phyloP scores from a whole-genome alignment of 2,797 vertebrate species.

The Dipus sagitta region DNA sequence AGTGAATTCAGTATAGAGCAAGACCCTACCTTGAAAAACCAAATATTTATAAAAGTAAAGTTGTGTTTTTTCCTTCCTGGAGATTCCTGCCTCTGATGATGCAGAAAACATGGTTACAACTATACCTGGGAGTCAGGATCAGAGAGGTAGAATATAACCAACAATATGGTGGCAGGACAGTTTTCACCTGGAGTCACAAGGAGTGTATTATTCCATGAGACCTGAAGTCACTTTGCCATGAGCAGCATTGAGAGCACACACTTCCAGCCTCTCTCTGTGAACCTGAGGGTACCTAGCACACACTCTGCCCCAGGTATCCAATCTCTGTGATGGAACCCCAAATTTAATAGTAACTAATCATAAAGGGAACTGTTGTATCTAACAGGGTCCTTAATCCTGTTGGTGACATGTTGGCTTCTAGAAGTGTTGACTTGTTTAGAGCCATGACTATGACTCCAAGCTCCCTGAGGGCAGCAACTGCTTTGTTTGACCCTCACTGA shows the following conservation, averaged over 20 bases:
- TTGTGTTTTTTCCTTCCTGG: not conserved
- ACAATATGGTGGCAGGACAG: not conserved
- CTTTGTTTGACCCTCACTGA: not conserved
- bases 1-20: too few species aligned
- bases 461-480: not conserved
- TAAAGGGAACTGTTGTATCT: not conserved
- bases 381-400: not conserved
- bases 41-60: too few species aligned
- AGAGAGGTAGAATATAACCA: not conserved
- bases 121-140: not conserved
- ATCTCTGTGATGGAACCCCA: not conserved
- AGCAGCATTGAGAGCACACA: not conserved
- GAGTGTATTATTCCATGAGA: not conserved
- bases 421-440: too few species aligned
- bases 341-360: not conserved
- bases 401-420: not conserved
- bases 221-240: not conserved
- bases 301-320: not conserved
- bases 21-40: too few species aligned
- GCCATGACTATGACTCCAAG: not conserved
- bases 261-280: not conserved
- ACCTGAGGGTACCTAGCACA: not conserved
- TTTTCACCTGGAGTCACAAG: not conserved
- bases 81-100: not conserved
- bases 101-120: not conserved